phyloP scores from a whole-genome alignment of 2,113 vertebrate genomes.

The Syngnathoides biaculeatus region DNA sequence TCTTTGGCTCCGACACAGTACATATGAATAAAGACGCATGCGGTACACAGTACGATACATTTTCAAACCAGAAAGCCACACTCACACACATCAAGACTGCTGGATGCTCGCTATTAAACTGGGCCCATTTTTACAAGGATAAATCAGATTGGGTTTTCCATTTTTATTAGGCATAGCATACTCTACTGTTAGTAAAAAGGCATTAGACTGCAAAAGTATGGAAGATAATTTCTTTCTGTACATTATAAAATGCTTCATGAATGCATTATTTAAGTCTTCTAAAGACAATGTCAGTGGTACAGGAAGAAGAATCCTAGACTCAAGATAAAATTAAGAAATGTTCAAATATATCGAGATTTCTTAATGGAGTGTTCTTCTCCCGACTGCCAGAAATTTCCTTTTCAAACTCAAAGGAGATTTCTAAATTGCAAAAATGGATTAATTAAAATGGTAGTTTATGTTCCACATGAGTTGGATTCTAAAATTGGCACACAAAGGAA shows the following conservation, averaged over 20 bases:
- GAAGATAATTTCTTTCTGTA: constrained; percentile 1
- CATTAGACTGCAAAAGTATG: not conserved
- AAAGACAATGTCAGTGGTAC: not conserved
- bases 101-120: not conserved
- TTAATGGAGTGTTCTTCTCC: not conserved
- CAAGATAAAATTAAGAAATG: not conserved
- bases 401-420: constrained; percentile 3
- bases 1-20: not conserved
- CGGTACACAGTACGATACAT: not conserved
- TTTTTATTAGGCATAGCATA: not conserved
- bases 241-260: not conserved
- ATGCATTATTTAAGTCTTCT: constrained; percentile 2
- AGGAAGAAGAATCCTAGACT: not conserved
- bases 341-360: not conserved
- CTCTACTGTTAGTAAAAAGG: not conserved
- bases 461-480: constrained; percentile 22
- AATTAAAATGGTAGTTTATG: constrained; percentile 26
- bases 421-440: not conserved
- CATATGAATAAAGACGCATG: constrained; percentile 8
- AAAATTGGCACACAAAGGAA: constrained; percentile 17
- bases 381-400: not conserved
- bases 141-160: not conserved
- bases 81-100: constrained; percentile 14
- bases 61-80: not conserved
- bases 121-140: not conserved